These are phyloP conservation scores for Podabrus alpinus DNA, from an alignment of 2,888 invertebrate genomes.

Conservation along the genomic window DNA sequence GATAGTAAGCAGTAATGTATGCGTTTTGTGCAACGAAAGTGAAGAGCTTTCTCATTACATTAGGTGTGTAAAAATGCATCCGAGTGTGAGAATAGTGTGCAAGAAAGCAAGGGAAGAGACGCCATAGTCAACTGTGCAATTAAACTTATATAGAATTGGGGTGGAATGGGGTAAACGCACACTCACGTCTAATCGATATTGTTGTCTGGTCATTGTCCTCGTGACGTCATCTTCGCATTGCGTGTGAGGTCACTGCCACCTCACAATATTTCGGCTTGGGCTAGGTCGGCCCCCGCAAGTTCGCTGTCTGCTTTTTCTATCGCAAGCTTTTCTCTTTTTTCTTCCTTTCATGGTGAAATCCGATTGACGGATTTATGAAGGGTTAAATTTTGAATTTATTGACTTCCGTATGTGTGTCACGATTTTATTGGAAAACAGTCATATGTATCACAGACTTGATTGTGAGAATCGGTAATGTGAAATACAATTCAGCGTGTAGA, in stretches of 20 bases:
- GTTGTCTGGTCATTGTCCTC: constrained; percentile 49
- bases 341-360: neutral
- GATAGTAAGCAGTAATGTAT: neutral
- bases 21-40: neutral
- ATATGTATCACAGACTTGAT: neutral
- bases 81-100: neutral
- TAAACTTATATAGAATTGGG: constrained; percentile 40
- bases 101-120: constrained; percentile 9
- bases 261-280: constrained; percentile 39
- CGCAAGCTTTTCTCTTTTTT: neutral
- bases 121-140: constrained; percentile 35
- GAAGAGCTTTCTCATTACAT: neutral
- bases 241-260: constrained; percentile 42
- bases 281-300: constrained; percentile 32
- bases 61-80: neutral
- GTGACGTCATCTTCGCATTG: constrained; percentile 46
- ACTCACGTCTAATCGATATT: constrained; percentile 43
- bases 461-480: constrained; percentile 13
- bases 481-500: constrained; percentile 35
- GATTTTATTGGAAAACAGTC: neutral
- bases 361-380: neutral
- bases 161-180: constrained; percentile 34
- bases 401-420: neutral
- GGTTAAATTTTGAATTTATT: neutral
- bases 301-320: constrained; percentile 8